Evolutionary conservation across 64 coral and sea anemone species (phyloP), one percentile per base, ranked within the genome.

Genomic region (Cladopsammia gracilis): DNA sequence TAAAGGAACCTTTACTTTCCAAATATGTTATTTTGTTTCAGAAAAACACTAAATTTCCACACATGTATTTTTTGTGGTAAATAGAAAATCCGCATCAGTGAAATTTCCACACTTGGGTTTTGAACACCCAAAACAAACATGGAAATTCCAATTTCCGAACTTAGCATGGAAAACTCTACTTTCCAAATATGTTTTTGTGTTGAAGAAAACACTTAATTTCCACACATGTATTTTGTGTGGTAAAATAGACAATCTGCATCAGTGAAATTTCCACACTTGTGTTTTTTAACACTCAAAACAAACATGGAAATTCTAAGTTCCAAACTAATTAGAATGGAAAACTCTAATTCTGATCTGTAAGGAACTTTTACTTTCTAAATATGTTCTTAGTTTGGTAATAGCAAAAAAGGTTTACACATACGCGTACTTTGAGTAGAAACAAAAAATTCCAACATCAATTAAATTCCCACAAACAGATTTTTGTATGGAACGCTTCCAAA

Each of bases 101-200:
- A 43, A 76, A 45, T 76, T 53, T 76, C 73, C 73, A 76, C 44
- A 76, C 46, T 48, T 76, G 62, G n/a, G 16, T 64, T 64, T 64
- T 64, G 62, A 20, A 48, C 44, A 51, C 19, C 1, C 18, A 76
- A 76, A 76, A 46, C 44, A 76, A 76, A 13, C 46, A 48, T 18
- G 73, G 46, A 76, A 50, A 48, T 76, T 7, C 11, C 47, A 76
- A 47, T 76, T 75, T 51, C 73, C 44, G 51, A 48, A 50, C 15
- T 51, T 50, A 76, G 44, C 13, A 20, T 53, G 46, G 73, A 51
- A 47, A 7, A 7, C 46, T 76, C 34, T 34, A 76, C 44, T 76
- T 76, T 48, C 70, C 70, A 73, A 48, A 25, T 73, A 73, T 73
- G 42, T 73, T 47, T 13, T 43, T 73, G 10, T 73, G 42, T 73